Evolutionary conservation across 1,140 invertebrate genomes (phyloP).

Genomic region (Cherax quadricarinatus): DNA sequence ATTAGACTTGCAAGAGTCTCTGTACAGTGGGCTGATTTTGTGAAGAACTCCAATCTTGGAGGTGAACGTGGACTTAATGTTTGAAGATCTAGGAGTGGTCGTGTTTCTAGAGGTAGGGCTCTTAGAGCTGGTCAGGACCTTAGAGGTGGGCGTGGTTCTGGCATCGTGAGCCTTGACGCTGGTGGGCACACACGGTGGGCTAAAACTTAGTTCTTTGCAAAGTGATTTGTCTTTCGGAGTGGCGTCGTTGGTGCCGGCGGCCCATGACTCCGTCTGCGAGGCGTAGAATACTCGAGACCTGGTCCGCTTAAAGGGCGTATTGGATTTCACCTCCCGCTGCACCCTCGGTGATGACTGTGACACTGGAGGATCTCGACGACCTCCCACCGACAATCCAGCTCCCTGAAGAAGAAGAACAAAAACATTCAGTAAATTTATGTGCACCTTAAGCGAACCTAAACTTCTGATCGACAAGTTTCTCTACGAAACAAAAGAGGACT

Average conservation of each 20-base stretch:
- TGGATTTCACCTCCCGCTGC: conserved; percentile 1
- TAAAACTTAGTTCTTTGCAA: conserved; percentile 20
- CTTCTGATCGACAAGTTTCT: too few relatives aligned
- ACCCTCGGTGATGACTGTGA: conserved; percentile 17
- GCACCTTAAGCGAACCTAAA: too few relatives aligned
- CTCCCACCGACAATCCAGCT: conserved; percentile 26
- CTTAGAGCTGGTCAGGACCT: conserved; percentile 6
- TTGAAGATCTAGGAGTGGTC: background rate
- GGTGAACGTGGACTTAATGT: background rate
- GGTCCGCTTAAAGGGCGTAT: conserved; percentile 60
- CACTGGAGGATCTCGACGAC: conserved; percentile 26
- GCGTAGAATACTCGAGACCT: conserved; percentile 56
- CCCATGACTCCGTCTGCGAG: conserved; percentile 42
- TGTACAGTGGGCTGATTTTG: conserved; percentile 30
- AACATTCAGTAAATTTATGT: background rate
- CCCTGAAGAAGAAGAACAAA: conserved; percentile 26
- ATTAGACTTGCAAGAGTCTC: conserved; percentile 12
- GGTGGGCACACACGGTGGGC: conserved; percentile 37
- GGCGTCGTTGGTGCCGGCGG: background rate
- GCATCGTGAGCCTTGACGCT: conserved; percentile 37
- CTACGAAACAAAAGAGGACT: too few relatives aligned
- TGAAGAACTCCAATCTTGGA: background rate
- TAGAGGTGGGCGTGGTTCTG: conserved; percentile 41
- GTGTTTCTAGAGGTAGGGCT: conserved; percentile 18
- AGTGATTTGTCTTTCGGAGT: background rate